These are phyloP conservation scores for Tetheella fluctuosa DNA, from an alignment of 2,888 invertebrate species.

Conservation along the genomic window DNA sequence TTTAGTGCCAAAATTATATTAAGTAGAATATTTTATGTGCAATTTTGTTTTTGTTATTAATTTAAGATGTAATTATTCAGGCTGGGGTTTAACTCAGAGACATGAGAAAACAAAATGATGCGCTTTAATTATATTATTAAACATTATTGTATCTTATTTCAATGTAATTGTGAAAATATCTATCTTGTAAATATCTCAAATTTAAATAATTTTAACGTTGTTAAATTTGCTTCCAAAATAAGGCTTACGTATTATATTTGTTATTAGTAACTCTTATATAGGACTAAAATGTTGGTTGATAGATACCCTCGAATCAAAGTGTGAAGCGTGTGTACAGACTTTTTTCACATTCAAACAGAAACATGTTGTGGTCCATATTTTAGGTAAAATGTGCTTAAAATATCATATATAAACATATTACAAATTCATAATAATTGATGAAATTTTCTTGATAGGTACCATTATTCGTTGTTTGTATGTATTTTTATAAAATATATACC, in stretches of 20 bases:
- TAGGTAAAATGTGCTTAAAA: constrained; percentile 54
- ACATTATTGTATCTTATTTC: constrained; percentile 63
- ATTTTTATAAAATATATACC: constrained; percentile 83
- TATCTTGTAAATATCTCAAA: constrained; percentile 74
- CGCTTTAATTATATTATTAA: constrained; percentile 76
- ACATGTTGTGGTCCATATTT: constrained; percentile 23
- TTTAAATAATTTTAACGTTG: constrained; percentile 70
- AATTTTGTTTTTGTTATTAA: constrained; percentile 79
- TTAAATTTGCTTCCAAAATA: constrained; percentile 79
- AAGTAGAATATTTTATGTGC: constrained; percentile 82
- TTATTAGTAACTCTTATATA: constrained; percentile 62
- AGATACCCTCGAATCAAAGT: constrained; percentile 21
- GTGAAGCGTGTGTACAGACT: constrained; percentile 33
- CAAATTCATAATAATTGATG: constrained; percentile 64
- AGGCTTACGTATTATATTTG: constrained; percentile 71
- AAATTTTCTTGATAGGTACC: constrained; percentile 65
- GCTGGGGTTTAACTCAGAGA: constrained; percentile 70
- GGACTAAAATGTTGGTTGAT: constrained; percentile 45
- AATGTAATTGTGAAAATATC: constrained; percentile 61
- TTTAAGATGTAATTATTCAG: constrained; percentile 75
- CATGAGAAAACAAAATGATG: constrained; percentile 78
- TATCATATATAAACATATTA: constrained; percentile 82
- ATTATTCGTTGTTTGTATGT: constrained; percentile 75
- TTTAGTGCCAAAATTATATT: constrained; percentile 86
- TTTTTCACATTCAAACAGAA: constrained; percentile 32